These are phyloP conservation scores for Agrypnia vestita DNA, from an alignment of 1,140 invertebrate species.

Conservation along the genomic window DNA sequence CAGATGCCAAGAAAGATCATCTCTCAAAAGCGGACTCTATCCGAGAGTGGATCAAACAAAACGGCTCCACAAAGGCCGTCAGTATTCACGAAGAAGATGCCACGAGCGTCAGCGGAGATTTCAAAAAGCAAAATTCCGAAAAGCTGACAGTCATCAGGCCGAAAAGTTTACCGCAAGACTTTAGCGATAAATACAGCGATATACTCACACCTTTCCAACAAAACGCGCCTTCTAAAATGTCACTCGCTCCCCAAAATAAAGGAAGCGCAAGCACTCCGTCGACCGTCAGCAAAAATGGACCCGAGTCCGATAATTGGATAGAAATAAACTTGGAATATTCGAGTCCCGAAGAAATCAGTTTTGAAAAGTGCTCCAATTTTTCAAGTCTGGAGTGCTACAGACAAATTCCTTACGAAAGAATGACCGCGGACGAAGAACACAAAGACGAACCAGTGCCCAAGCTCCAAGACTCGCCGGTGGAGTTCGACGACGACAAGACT, in stretches of 20 bases:
- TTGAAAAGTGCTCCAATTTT: constrained; percentile 68
- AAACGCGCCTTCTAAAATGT: constrained; percentile 51
- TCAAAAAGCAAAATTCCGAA: constrained; percentile 49
- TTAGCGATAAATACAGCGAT: constrained; percentile 59
- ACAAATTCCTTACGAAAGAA: constrained; percentile 59
- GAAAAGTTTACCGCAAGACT: constrained; percentile 58
- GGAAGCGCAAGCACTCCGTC: constrained; percentile 55
- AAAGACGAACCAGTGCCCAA: not conserved
- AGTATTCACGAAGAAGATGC: constrained; percentile 43
- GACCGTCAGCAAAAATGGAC: constrained; percentile 56
- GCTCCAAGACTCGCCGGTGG: constrained; percentile 62
- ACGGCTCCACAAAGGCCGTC: constrained; percentile 47
- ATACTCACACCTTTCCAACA: constrained; percentile 57
- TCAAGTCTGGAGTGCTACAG: constrained; percentile 56
- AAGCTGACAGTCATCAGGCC: constrained; percentile 50
- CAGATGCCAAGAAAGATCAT: constrained; percentile 43
- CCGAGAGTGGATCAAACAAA: constrained; percentile 58
- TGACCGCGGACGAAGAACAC: constrained; percentile 42
- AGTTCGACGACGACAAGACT: not conserved
- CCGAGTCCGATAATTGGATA: constrained; percentile 72
- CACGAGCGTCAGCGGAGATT: constrained; percentile 43
- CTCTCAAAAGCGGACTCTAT: constrained; percentile 54
- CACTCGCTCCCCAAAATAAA: constrained; percentile 45
- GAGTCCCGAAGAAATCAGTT: constrained; percentile 73
- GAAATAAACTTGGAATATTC: constrained; percentile 73